Evolutionary conservation across 2,113 vertebrate genomes (phyloP), one percentile per base, ranked within the genome.

Genomic region (Channa argus): DNA sequence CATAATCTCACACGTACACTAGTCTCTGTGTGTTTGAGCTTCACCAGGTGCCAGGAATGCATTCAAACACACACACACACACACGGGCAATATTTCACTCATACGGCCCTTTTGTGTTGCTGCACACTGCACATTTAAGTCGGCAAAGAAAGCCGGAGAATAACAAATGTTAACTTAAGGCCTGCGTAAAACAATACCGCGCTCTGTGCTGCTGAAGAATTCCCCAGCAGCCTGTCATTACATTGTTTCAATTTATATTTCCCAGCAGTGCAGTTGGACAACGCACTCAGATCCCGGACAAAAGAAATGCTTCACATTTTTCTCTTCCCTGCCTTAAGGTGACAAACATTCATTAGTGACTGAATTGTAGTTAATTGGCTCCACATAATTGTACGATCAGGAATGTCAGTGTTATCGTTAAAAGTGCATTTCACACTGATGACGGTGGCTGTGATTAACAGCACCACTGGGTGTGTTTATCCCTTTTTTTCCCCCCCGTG

Each of bases 331-430:
- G 75, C 72, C 55, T 15, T 2, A 56, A 56, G 64, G 47, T 44
- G 61, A 60, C 63, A 53, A 59, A 76, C 62, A 69, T 70, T 85
- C 62, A 85, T 84, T 83, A 77, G 67, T 69, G 71, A 83, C 6
- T 55, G 60, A 66, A 67, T 77, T 73, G 37, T 51, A 66, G 52
- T 71, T 77, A 77, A 85, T 83, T 52, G 77, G 59, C 45, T 56
- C 41, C 37, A 55, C 61, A 62, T 85, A 83, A 83, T 74, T 74
- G 79, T 47, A 66, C 74, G 83, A 86, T 87, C 68, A 74, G 72
- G 83, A 89, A 91, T 90, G 82, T 77, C 10, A 7, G 61, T 83
- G 84, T 89, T 88, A 86, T 79, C 47, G 24, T 83, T 71, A 79
- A 65, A 74, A 58, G 71, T 60, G 54, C 43, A 41, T 71, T 77